Evolutionary conservation across 2,113 vertebrate species (phyloP).

Genomic region (Scomber japonicus): DNA sequence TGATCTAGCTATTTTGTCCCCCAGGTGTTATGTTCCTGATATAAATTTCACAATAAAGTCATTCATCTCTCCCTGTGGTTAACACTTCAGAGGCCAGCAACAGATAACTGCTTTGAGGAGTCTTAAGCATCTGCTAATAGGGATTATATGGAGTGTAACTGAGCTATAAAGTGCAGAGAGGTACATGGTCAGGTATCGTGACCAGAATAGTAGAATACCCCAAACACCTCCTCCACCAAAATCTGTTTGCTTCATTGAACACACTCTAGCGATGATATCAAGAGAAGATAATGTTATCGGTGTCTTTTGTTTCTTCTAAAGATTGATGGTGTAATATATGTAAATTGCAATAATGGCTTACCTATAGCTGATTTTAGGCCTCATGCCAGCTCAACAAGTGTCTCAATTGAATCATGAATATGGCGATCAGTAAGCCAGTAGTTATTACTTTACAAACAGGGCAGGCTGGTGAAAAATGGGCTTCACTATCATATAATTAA

Average conservation of each 20-base stretch:
- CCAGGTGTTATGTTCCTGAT: constrained; percentile 56
- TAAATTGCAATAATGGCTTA: constrained; percentile 29
- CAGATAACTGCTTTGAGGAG: constrained; percentile 72
- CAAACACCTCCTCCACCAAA: constrained; percentile 34
- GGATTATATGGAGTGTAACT: constrained; percentile 80
- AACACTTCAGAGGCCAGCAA: constrained; percentile 71
- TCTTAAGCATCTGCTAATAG: constrained; percentile 79
- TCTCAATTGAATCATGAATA: constrained; percentile 60
- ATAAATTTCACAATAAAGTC: constrained; percentile 72
- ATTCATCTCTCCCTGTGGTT: constrained; percentile 71
- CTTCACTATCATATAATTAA: constrained; percentile 70
- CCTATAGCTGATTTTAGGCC: constrained; percentile 28
- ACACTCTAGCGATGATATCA: constrained; percentile 2
- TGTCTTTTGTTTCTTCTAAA: constrained; percentile 8
- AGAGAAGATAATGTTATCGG: constrained; percentile 10
- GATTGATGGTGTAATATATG: constrained; percentile 37
- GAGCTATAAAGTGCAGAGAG: constrained; percentile 70
- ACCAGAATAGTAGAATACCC: constrained; percentile 56
- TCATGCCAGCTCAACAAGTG: constrained; percentile 47
- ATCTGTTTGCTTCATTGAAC: constrained; percentile 25
- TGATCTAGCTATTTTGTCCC: constrained; percentile 46
- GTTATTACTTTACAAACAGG: constrained; percentile 69
- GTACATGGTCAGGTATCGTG: constrained; percentile 49
- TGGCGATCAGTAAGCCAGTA: constrained; percentile 41
- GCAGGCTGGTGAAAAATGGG: constrained; percentile 63